Conservation (phyloP, 1,140 invertebrate genomes). For the Antheraea mylitta region DNA sequence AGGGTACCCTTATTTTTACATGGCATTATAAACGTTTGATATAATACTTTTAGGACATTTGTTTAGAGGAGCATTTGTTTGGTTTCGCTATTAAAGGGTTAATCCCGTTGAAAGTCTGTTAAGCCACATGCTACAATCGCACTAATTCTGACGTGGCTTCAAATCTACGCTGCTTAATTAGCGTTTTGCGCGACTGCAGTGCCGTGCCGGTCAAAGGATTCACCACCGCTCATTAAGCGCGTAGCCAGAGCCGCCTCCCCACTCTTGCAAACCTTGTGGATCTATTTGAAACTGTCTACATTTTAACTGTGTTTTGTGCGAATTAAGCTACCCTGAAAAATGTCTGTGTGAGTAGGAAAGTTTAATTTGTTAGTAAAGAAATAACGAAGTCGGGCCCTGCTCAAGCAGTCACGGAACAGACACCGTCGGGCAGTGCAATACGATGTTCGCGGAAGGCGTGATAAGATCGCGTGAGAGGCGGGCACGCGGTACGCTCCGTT, state of each 20-base stretch:
- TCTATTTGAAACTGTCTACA: not conserved
- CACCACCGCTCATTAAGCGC: constrained; percentile 65
- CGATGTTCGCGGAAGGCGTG: constrained; percentile 71
- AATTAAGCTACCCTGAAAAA: constrained; percentile 20
- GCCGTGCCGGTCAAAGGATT: constrained; percentile 71
- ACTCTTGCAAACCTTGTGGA: constrained; percentile 8
- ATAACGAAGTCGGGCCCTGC: constrained; percentile 34
- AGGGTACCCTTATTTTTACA: constrained; percentile 10
- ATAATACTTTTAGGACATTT: constrained; percentile 2
- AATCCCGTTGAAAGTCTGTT: constrained; percentile 25
- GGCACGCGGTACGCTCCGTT: constrained; percentile 45
- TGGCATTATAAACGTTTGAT: not conserved
- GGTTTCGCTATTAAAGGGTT: constrained; percentile 20
- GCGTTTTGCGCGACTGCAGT: constrained; percentile 50
- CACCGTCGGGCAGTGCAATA: constrained; percentile 55
- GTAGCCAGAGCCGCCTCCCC: constrained; percentile 30
- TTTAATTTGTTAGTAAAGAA: constrained; percentile 48
- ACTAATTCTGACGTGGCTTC: constrained; percentile 68
- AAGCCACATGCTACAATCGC: constrained; percentile 49
- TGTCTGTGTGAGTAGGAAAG: constrained; percentile 25
- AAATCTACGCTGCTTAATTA: constrained; percentile 72
- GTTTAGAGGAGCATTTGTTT: constrained; percentile 21
- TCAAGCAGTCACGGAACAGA: constrained; percentile 59
- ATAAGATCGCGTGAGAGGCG: constrained; percentile 72
- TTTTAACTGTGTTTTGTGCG: constrained; percentile 6